A percentile compares a stretch with the other conserved stretches of the same genome.
These are phyloP conservation scores for Scaptomyza flava DNA, from an alignment of 2,888 invertebrate genomes.

Conservation along the genomic window DNA sequence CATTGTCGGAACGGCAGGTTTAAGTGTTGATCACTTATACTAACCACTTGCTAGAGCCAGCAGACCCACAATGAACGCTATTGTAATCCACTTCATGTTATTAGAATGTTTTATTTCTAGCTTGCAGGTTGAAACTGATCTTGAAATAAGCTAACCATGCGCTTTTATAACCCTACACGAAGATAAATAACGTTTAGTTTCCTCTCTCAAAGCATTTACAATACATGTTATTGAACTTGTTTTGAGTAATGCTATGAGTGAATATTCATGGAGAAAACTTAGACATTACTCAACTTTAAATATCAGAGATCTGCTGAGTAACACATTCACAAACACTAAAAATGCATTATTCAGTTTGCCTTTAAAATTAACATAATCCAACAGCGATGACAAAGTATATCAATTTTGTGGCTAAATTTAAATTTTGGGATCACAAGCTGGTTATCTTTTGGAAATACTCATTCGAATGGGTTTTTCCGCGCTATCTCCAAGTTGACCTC, in stretches of 20 bases:
- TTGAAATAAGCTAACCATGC: background rate
- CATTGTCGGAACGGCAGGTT: background rate
- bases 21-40: background rate
- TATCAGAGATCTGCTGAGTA: no score
- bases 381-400: background rate
- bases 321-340: no score
- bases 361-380: no score
- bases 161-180: background rate
- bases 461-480: background rate
- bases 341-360: no score
- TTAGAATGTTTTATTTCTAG: background rate
- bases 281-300: no score
- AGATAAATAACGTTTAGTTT: background rate
- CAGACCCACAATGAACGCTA: constrained; percentile 10
- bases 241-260: background rate
- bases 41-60: constrained; percentile 24
- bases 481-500: constrained; percentile 1
- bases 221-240: background rate
- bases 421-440: background rate
- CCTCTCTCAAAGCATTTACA: background rate
- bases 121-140: background rate
- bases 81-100: constrained; percentile 12
- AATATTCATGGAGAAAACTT: background rate
- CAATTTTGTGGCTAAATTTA: background rate
- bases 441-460: constrained; percentile 1